phyloP scores from a whole-genome alignment of 2,797 vertebrate species.

The Synaphobranchus kaupii region DNA sequence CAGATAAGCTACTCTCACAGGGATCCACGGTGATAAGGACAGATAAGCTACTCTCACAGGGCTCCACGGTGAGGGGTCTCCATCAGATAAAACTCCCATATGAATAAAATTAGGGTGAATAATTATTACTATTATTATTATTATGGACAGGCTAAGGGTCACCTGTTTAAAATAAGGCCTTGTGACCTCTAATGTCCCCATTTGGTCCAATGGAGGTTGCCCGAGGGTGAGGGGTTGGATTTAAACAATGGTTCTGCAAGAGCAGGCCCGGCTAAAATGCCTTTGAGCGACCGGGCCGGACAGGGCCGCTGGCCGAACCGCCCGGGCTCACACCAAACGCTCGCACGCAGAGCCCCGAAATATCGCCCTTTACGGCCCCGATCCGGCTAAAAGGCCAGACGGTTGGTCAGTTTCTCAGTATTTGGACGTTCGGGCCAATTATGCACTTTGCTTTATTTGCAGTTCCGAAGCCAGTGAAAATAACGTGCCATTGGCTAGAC shows the following conservation, averaged over 20 bases:
- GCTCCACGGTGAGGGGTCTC: not conserved
- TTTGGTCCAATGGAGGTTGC: constrained; percentile 24
- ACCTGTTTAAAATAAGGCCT: not conserved
- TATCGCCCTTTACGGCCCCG: constrained; percentile 59
- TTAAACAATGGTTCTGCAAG: not conserved
- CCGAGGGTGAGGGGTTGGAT: not conserved
- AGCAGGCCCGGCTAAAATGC: not conserved
- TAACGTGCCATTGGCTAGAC: constrained; percentile 66
- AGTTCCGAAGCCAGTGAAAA: constrained; percentile 68
- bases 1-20: not conserved
- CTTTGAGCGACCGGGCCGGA: not conserved
- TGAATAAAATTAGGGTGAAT: too few relatives aligned
- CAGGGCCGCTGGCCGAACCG: constrained; percentile 13
- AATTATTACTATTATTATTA: too few relatives aligned
- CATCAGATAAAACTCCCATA: too few relatives aligned
- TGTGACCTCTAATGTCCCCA: constrained; percentile 18
- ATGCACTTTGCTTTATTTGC: constrained; percentile 73
- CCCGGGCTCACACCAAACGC: not conserved
- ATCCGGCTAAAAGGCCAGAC: constrained; percentile 68
- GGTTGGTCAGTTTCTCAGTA: constrained; percentile 7
- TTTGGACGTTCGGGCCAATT: constrained; percentile 72
- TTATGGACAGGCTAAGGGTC: too few relatives aligned
- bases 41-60: not conserved
- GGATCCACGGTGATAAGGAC: not conserved
- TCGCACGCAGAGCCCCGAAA: not conserved